Conservation (phyloP, 2,888 invertebrate genomes). For the Minunthozetes semirufus region DNA sequence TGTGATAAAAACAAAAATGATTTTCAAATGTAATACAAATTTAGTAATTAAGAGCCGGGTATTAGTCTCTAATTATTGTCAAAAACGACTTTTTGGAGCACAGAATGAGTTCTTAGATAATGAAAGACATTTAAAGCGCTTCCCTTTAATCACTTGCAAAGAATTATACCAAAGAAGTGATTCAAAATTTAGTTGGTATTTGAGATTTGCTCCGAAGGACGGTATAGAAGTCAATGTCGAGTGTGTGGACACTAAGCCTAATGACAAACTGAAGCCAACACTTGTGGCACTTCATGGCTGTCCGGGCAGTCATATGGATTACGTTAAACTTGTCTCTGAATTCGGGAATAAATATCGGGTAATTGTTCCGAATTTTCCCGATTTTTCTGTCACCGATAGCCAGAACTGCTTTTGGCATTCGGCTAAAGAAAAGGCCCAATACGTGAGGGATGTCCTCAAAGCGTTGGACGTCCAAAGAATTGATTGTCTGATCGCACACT, state of each 20-base stretch:
- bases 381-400: slow-evolving; percentile 24
- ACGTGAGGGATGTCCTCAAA: slow-evolving; percentile 11
- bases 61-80: no score
- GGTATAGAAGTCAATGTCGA: slow-evolving; percentile 11
- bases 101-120: no score
- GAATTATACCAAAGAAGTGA: not conserved
- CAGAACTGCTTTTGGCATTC: slow-evolving; percentile 34
- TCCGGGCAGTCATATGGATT: slow-evolving; percentile 34
- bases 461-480: not conserved
- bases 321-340: not conserved
- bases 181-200: not conserved
- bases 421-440: slow-evolving; percentile 34
- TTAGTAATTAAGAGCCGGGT: no score
- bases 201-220: slow-evolving; percentile 9
- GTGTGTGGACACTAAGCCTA: slow-evolving; percentile 30
- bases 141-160: not conserved
- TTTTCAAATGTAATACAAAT: no score
- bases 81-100: no score
- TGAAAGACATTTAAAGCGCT: not conserved
- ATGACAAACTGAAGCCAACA: not conserved
- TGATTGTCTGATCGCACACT: slow-evolving; percentile 32
- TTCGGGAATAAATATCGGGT: slow-evolving; percentile 24
- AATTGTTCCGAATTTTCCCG: slow-evolving; percentile 34
- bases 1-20: no score
- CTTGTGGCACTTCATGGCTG: slow-evolving; percentile 32